phyloP scores from a whole-genome alignment of 2,888 invertebrate genomes.

The Ephialtes manifestator region DNA sequence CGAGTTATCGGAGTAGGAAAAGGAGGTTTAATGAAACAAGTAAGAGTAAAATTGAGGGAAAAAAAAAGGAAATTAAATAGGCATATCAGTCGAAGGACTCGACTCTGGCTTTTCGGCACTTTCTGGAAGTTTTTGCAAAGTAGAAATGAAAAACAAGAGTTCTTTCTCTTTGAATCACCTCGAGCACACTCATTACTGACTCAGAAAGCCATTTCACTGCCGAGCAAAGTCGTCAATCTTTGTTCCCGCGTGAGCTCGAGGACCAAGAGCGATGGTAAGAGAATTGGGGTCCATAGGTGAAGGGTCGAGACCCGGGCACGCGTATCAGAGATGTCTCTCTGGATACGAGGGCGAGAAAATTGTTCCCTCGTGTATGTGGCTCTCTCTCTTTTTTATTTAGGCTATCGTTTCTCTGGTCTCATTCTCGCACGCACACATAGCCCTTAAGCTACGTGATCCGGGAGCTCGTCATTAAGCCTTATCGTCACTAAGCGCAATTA shows the following conservation, averaged over 20 bases:
- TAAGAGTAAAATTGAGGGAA: background rate
- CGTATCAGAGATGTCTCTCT: constrained; percentile 19
- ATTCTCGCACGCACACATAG: constrained; percentile 20
- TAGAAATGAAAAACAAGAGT: background rate
- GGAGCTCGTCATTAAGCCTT: constrained; percentile 4
- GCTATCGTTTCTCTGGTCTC: constrained; percentile 15
- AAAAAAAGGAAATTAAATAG: constrained; percentile 47
- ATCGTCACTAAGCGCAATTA: background rate
- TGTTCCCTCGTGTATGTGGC: constrained; percentile 15
- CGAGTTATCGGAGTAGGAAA: constrained; percentile 44
- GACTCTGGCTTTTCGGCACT: constrained; percentile 36
- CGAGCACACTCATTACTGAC: constrained; percentile 25
- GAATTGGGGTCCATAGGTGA: constrained; percentile 26
- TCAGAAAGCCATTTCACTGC: constrained; percentile 59
- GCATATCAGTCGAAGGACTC: constrained; percentile 66
- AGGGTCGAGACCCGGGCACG: constrained; percentile 39
- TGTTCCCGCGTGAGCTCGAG: constrained; percentile 53
- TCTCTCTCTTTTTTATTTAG: constrained; percentile 7
- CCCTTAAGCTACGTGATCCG: constrained; percentile 1
- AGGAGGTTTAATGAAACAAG: constrained; percentile 13
- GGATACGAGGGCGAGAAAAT: constrained; percentile 30
- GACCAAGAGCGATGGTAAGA: constrained; percentile 45
- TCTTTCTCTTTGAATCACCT: background rate
- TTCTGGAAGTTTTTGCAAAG: constrained; percentile 40
- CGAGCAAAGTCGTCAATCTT: constrained; percentile 45